These are phyloP conservation scores for Eleutherodactylus coqui DNA, from an alignment of 2,797 vertebrate genomes.

Conservation along the genomic window DNA sequence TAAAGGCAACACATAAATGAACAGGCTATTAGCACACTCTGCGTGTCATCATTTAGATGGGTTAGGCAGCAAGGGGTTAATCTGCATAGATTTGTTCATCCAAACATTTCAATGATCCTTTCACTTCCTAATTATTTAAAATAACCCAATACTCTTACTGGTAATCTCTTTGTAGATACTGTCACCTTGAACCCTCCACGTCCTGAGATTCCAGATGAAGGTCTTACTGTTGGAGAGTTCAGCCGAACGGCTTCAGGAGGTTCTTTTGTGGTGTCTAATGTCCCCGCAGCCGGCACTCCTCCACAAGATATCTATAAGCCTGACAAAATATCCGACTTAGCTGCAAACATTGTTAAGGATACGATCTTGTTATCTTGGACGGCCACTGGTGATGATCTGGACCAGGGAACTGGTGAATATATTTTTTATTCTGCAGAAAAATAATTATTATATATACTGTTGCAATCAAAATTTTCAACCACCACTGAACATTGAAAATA, in stretches of 20 bases:
- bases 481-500: no score
- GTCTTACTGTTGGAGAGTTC: slow-evolving; percentile 67
- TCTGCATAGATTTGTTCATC: background rate
- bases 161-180: background rate
- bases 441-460: no score
- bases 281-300: background rate
- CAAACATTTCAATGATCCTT: background rate
- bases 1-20: background rate
- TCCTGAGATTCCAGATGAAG: background rate
- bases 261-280: slow-evolving; percentile 65
- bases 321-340: slow-evolving; percentile 72
- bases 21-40: background rate
- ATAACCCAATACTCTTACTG: background rate
- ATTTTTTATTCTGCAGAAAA: slow-evolving; percentile 74
- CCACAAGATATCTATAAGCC: slow-evolving; percentile 63
- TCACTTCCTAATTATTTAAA: background rate
- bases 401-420: no score
- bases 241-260: slow-evolving; percentile 68
- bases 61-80: background rate
- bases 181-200: background rate
- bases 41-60: background rate
- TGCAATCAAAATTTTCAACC: no score
- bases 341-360: slow-evolving; percentile 65
- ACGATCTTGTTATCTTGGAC: no score
- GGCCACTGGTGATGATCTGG: no score